Percentiles rank a stretch among this genome's conserved stretches.
Conservation (phyloP, 2,113 vertebrate genomes). For the Hystrix brachyura region DNA sequence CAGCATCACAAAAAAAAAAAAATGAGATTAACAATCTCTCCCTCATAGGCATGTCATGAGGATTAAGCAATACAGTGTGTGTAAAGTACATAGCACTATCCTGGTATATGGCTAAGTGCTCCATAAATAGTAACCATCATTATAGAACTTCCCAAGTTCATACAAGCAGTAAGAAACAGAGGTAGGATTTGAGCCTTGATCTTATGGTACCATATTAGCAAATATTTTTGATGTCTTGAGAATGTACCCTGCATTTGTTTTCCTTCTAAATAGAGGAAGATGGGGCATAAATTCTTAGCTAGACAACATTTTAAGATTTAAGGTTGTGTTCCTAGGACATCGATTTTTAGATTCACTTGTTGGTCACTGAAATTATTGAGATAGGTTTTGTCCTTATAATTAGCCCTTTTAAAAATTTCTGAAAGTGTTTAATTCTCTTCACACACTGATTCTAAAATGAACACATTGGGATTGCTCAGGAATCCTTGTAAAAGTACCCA, state of each 20-base stretch:
- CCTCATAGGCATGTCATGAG: background rate
- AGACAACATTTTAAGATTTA: conserved; percentile 28
- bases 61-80: conserved; percentile 22
- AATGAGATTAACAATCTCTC: conserved; percentile 46
- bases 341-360: conserved; percentile 4
- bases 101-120: background rate
- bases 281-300: background rate
- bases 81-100: background rate
- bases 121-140: background rate
- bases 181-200: background rate
- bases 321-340: conserved; percentile 11
- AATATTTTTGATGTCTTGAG: background rate
- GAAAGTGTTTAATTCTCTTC: conserved; percentile 40
- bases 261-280: background rate
- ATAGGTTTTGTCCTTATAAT: conserved; percentile 24
- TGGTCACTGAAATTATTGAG: background rate
- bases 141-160: conserved; percentile 15
- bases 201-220: background rate
- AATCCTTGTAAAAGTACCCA: background rate
- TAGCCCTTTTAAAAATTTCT: conserved; percentile 42
- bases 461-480: background rate
- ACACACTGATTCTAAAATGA: background rate
- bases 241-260: conserved; percentile 11
- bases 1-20: background rate
- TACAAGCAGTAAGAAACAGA: conserved; percentile 5